Conservation (phyloP, 2,888 invertebrate genomes). For the Falcaria lacertinaria region DNA sequence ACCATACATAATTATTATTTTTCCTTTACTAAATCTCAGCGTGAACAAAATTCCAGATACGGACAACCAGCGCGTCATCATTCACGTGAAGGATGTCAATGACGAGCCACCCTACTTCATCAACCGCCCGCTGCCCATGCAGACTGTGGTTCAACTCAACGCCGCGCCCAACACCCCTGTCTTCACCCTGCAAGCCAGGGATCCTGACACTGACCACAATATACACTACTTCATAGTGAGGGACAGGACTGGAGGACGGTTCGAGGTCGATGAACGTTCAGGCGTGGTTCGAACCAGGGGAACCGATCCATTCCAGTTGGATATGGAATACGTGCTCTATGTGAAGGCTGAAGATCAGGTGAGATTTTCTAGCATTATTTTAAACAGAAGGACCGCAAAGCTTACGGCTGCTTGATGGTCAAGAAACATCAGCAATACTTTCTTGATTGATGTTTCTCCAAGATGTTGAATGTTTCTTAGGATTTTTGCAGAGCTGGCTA, state of each 20-base stretch:
- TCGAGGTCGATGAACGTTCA: slow-evolving; percentile 94
- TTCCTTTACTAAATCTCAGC: too few species aligned
- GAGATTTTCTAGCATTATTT: slow-evolving; percentile 9
- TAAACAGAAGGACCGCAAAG: too few species aligned
- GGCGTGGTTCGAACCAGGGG: slow-evolving; percentile 95
- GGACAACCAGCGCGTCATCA: slow-evolving; percentile 96
- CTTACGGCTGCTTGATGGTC: too few species aligned
- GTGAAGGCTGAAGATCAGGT: slow-evolving; percentile 97
- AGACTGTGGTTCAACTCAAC: slow-evolving; percentile 97
- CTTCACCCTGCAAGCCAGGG: slow-evolving; percentile 97
- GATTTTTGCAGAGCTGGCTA: too few species aligned
- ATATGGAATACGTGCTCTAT: slow-evolving; percentile 97
- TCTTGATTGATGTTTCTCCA: too few species aligned
- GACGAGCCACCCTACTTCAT: slow-evolving; percentile 98
- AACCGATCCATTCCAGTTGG: slow-evolving; percentile 94
- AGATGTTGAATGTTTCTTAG: too few species aligned
- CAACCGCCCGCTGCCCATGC: slow-evolving; percentile 97
- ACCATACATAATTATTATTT: neutral
- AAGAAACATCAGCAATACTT: too few species aligned
- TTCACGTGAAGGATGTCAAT: slow-evolving; percentile 96
- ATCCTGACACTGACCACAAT: slow-evolving; percentile 97
- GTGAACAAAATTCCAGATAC: slow-evolving; percentile 84
- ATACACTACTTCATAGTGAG: slow-evolving; percentile 97
- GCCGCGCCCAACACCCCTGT: slow-evolving; percentile 97
- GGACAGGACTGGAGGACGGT: slow-evolving; percentile 89